A percentile compares a stretch with the other conserved stretches of the same genome.
Conservation (phyloP, 2,888 invertebrate genomes). For the Nemotelus nigrinus region DNA sequence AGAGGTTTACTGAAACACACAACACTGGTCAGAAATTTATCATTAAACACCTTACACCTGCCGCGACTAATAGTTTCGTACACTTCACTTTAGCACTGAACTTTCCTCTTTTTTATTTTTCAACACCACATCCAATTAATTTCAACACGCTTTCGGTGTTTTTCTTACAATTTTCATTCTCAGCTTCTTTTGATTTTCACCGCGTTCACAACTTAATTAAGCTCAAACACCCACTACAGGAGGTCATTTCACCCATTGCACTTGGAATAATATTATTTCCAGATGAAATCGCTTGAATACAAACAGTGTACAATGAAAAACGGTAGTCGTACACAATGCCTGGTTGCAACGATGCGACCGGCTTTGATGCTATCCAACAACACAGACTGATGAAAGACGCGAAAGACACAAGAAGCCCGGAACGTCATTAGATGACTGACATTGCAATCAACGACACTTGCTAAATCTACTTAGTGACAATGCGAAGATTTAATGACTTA, state of each 20-base stretch:
- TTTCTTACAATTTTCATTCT: neutral
- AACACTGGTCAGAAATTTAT: neutral
- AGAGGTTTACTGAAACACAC: neutral
- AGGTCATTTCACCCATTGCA: slow-evolving; percentile 33
- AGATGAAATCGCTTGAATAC: neutral
- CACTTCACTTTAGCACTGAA: neutral
- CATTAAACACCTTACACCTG: neutral
- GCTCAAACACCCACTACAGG: neutral
- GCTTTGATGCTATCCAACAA: slow-evolving; percentile 40
- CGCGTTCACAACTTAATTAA: neutral
- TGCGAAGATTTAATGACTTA: neutral
- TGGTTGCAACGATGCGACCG: slow-evolving; percentile 14
- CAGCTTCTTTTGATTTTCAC: neutral
- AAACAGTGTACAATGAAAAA: neutral
- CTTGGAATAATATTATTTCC: neutral
- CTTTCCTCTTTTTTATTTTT: neutral
- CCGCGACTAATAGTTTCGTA: neutral
- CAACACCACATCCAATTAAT: neutral
- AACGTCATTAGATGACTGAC: neutral
- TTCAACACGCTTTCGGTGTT: neutral
- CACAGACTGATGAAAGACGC: neutral
- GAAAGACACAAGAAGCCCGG: neutral
- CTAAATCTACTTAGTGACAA: slow-evolving; percentile 13
- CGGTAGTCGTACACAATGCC: neutral
- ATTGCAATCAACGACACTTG: neutral